phyloP scores from a whole-genome alignment of 1,140 invertebrate genomes.

The Zaprionus tsacasi region DNA sequence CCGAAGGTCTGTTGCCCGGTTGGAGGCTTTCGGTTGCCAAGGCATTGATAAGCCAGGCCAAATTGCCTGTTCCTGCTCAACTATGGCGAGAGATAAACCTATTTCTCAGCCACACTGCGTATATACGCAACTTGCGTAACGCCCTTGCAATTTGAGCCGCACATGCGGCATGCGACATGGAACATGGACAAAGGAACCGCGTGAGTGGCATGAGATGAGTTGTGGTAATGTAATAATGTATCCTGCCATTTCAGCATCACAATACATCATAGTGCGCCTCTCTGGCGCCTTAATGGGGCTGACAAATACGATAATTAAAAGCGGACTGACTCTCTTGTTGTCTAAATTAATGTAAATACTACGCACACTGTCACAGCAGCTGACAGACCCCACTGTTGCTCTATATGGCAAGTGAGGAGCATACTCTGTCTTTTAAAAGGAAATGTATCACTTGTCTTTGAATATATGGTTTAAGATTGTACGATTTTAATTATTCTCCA shows the following conservation, averaged over 20 bases:
- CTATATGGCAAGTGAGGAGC: neutral
- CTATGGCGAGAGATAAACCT: neutral
- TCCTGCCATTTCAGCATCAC: constrained; percentile 50
- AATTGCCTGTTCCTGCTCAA: neutral
- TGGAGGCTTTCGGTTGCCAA: constrained; percentile 35
- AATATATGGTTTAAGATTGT: too few relatives aligned
- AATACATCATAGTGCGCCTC: constrained; percentile 23
- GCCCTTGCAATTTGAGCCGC: neutral
- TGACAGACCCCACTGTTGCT: neutral
- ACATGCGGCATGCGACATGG: neutral
- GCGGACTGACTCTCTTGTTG: neutral
- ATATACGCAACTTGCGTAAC: constrained; percentile 24
- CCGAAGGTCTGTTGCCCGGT: neutral
- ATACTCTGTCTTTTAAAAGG: too few relatives aligned
- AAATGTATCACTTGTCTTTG: too few relatives aligned
- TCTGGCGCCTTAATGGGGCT: constrained; percentile 21
- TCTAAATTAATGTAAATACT: constrained; percentile 6
- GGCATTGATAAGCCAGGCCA: neutral
- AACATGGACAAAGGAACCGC: neutral
- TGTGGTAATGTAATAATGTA: constrained; percentile 49
- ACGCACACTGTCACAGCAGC: neutral
- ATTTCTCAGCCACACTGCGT: constrained; percentile 4
- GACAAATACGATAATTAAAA: neutral
- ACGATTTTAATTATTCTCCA: neutral
- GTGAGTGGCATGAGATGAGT: neutral